A percentile compares a stretch with the other conserved stretches of the same genome.
Evolutionary conservation across 2,888 invertebrate genomes (phyloP).

Genomic region (Acleris literana): DNA sequence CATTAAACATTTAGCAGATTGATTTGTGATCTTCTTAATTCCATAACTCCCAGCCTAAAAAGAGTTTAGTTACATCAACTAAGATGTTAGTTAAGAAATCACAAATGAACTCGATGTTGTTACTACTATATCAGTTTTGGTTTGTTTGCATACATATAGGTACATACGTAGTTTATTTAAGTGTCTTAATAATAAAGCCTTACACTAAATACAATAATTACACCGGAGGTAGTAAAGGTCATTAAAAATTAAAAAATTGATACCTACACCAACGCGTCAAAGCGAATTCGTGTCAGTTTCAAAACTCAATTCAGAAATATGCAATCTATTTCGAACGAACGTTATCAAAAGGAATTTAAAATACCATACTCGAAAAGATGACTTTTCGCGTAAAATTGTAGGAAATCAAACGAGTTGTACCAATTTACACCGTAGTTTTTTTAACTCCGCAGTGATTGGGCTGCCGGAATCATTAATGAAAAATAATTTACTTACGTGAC

Average conservation of each 20-base stretch:
- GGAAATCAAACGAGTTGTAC: constrained; percentile 6
- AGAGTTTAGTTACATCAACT: too few relatives aligned
- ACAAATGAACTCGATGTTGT: too few relatives aligned
- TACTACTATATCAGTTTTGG: too few relatives aligned
- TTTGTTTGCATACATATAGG: too few relatives aligned
- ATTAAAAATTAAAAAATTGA: background rate
- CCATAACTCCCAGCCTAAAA: too few relatives aligned
- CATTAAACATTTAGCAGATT: too few relatives aligned
- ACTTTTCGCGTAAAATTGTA: constrained; percentile 17
- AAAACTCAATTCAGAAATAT: constrained; percentile 16
- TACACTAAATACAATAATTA: too few relatives aligned
- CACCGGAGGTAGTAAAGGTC: too few relatives aligned
- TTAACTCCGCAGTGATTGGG: constrained; percentile 17
- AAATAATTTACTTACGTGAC: constrained; percentile 21
- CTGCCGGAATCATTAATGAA: constrained; percentile 14
- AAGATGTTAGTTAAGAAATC: too few relatives aligned
- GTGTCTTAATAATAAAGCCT: too few relatives aligned
- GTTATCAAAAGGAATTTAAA: constrained; percentile 16
- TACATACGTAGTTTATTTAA: too few relatives aligned
- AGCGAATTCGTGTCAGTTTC: constrained; percentile 19
- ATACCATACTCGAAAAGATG: background rate
- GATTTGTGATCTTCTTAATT: too few relatives aligned
- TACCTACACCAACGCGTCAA: constrained; percentile 4
- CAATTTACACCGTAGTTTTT: constrained; percentile 20
- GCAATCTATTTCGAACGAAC: constrained; percentile 20